phyloP scores from a whole-genome alignment of 2,113 vertebrate genomes.

The Muntiacus reevesi region DNA sequence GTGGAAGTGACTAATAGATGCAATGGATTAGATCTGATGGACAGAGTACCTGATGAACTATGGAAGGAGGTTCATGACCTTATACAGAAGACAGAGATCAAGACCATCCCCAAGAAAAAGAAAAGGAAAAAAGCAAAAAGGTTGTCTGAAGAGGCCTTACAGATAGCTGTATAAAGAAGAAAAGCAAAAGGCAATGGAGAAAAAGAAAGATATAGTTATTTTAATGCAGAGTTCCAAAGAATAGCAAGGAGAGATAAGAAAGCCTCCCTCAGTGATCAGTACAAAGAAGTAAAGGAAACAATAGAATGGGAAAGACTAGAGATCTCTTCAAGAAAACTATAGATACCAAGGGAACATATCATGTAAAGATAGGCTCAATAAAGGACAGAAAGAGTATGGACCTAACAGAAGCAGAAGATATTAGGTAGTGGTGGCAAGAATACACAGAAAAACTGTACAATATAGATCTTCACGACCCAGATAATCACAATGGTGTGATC shows the following conservation, averaged over 20 bases:
- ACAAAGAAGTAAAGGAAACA: not conserved
- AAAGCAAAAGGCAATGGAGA: not conserved
- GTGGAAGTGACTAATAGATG: not conserved
- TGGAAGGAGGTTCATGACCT: not conserved
- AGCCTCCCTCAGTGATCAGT: not conserved
- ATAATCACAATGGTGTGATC: not conserved
- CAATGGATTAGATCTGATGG: not conserved
- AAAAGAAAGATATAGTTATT: not conserved
- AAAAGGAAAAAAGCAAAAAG: not conserved
- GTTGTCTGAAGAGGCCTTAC: not conserved
- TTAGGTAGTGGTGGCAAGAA: not conserved
- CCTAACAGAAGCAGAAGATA: not conserved
- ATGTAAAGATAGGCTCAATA: not conserved
- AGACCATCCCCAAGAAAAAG: not conserved
- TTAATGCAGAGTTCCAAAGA: not conserved
- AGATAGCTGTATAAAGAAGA: not conserved
- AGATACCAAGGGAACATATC: not conserved
- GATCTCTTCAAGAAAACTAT: not conserved
- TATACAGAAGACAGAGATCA: not conserved
- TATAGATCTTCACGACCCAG: not conserved
- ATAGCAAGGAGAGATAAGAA: not conserved
- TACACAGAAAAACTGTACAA: not conserved
- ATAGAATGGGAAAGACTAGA: not conserved
- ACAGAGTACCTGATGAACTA: not conserved
- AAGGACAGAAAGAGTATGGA: rapidly evolving